Evolutionary conservation across 2,888 invertebrate genomes (phyloP).

Genomic region (Augiades crinisus): DNA sequence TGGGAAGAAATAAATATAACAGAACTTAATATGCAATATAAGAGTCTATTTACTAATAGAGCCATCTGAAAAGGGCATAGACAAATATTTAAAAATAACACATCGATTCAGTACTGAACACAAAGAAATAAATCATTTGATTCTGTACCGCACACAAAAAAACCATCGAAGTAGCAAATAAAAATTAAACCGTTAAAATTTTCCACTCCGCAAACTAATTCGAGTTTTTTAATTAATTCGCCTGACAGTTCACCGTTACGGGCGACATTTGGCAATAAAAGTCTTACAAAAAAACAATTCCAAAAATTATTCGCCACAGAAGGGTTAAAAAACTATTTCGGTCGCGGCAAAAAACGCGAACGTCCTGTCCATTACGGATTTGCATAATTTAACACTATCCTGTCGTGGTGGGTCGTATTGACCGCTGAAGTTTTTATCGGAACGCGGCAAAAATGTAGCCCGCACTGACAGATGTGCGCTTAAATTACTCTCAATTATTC

Average conservation of each 20-base stretch:
- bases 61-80: no score
- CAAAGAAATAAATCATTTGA: no score
- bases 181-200: slow-evolving; percentile 25
- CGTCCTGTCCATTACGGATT: slow-evolving; percentile 69
- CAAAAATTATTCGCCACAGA: slow-evolving; percentile 27
- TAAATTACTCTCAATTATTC: slow-evolving; percentile 28
- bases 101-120: neutral
- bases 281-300: slow-evolving; percentile 30
- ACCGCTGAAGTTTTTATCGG: slow-evolving; percentile 67
- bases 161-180: slow-evolving; percentile 24
- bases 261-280: slow-evolving; percentile 20
- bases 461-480: slow-evolving; percentile 71
- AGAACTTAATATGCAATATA: no score
- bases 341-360: slow-evolving; percentile 45
- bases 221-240: slow-evolving; percentile 22
- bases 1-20: no score
- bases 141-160: slow-evolving; percentile 15
- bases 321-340: slow-evolving; percentile 57
- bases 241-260: slow-evolving; percentile 22
- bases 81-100: neutral
- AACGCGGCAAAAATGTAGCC: slow-evolving; percentile 54
- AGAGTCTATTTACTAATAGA: no score
- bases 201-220: slow-evolving; percentile 11
- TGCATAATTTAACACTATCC: slow-evolving; percentile 73
- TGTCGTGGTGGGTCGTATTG: slow-evolving; percentile 54